Conservation (phyloP, 2,888 invertebrate genomes). For the Holacanthella duospinosa region DNA sequence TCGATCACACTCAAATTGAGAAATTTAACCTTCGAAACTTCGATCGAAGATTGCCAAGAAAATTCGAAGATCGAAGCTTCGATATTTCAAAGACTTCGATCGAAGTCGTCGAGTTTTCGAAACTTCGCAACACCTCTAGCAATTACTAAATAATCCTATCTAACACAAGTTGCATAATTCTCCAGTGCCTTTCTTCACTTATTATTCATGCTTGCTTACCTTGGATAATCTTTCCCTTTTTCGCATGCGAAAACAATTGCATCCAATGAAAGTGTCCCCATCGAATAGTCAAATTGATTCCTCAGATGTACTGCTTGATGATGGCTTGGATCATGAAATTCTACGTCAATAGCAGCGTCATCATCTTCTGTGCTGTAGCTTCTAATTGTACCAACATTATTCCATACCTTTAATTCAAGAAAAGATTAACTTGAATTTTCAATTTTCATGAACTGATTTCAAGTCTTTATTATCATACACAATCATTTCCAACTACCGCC, state of each 20-base stretch:
- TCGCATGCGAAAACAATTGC: conserved; percentile 65
- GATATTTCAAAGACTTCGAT: no score
- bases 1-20: no score
- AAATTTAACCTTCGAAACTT: no score
- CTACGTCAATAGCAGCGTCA: conserved; percentile 72
- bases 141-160: not conserved
- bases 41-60: no score
- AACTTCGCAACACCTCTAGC: no score
- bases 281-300: conserved; percentile 71
- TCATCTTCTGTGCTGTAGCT: conserved; percentile 66
- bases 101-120: no score
- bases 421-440: not conserved
- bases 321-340: conserved; percentile 82
- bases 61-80: no score
- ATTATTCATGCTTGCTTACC: conserved; percentile 9
- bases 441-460: not conserved
- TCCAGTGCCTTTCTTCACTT: not conserved
- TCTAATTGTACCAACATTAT: conserved; percentile 79
- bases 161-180: not conserved
- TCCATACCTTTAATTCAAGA: conserved; percentile 60
- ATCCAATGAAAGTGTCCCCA: conserved; percentile 73
- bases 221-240: conserved; percentile 29
- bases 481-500: not conserved
- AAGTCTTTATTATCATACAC: not conserved
- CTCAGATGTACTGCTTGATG: conserved; percentile 83